Evolutionary conservation across 1,140 invertebrate species (phyloP).

Genomic region (Bombus fervidus): DNA sequence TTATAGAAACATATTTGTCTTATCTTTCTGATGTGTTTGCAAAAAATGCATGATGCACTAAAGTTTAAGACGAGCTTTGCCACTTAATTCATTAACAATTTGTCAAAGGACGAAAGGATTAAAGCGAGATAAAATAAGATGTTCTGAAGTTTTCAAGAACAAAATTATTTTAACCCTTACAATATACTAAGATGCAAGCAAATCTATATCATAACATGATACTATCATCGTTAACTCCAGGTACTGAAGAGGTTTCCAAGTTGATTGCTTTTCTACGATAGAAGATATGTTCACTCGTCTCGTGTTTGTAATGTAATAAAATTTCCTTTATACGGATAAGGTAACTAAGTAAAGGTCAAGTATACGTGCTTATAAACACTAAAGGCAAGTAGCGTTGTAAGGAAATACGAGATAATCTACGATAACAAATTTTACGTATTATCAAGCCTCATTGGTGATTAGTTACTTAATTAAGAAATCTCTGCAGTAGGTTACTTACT

Average conservation of each 20-base stretch:
- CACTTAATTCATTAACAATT: too few relatives aligned
- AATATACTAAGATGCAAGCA: too few relatives aligned
- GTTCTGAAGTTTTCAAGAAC: too few relatives aligned
- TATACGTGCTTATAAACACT: slow-evolving; percentile 60
- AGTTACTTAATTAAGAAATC: neutral
- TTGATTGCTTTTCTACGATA: neutral
- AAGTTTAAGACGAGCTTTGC: too few relatives aligned
- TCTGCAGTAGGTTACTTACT: too few relatives aligned
- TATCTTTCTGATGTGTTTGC: neutral
- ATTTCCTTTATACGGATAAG: neutral
- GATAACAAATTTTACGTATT: neutral
- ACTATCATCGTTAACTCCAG: neutral
- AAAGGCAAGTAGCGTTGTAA: slow-evolving; percentile 55
- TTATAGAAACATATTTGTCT: neutral
- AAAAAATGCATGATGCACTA: too few relatives aligned
- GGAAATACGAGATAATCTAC: slow-evolving; percentile 48
- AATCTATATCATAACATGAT: neutral
- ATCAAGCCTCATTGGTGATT: neutral
- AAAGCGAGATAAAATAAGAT: neutral
- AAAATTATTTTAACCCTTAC: neutral
- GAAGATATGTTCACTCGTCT: neutral
- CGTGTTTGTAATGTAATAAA: neutral
- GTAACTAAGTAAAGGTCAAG: slow-evolving; percentile 24
- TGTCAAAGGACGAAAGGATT: neutral
- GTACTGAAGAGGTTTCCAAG: neutral